These are phyloP conservation scores for Proisotoma minuta DNA, from an alignment of 2,888 invertebrate species.

Conservation along the genomic window DNA sequence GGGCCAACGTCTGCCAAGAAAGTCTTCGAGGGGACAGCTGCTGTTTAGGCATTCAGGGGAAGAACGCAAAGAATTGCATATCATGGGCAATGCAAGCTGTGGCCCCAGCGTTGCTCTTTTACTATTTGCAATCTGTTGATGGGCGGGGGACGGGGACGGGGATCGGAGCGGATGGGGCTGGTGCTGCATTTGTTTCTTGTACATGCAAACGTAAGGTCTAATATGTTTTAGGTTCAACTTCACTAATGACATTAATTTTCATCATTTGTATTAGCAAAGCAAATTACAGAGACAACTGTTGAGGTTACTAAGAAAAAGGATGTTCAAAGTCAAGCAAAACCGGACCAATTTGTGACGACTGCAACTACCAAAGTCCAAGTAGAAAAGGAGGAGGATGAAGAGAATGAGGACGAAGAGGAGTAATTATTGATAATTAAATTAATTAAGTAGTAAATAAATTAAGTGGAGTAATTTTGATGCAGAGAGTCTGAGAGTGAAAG, in stretches of 20 bases:
- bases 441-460: background rate
- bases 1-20: background rate
- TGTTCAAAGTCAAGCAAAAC: background rate
- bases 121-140: background rate
- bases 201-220: no score
- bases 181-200: background rate
- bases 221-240: no score
- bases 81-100: conserved; percentile 19
- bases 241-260: no score
- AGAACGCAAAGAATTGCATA: conserved; percentile 20
- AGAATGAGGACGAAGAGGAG: background rate
- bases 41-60: background rate
- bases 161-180: no score
- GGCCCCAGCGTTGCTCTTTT: conserved; percentile 13
- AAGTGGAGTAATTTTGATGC: background rate
- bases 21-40: background rate
- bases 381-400: background rate
- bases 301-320: no score
- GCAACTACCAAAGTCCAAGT: background rate
- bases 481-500: background rate
- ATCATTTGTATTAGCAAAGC: no score
- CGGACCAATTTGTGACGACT: background rate
- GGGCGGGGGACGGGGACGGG: no score
- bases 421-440: background rate
- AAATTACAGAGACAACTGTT: no score